Percentiles rank a stretch among this genome's conserved stretches.
Evolutionary conservation across 2,113 vertebrate species (phyloP).

Genomic region (Hippocampus abdominalis): DNA sequence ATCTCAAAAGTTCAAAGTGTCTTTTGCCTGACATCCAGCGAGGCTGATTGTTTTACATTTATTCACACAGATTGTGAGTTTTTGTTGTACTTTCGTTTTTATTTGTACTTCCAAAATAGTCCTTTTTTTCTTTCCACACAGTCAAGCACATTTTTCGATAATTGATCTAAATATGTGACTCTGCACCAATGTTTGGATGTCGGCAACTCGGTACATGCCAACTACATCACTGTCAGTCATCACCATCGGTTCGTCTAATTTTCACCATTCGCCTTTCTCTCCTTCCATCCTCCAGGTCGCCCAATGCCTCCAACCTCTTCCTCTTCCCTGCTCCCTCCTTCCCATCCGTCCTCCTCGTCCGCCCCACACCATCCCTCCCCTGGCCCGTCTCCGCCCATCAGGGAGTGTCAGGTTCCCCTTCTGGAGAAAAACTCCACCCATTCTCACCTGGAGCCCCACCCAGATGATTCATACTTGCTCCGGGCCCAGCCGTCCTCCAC

Average conservation of each 20-base stretch:
- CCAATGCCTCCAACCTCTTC: constrained; percentile 97
- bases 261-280: constrained; percentile 29
- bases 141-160: neutral
- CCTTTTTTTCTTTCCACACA: neutral
- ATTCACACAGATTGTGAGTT: neutral
- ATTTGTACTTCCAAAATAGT: neutral
- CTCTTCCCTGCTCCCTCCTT: constrained; percentile 93
- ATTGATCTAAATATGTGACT: neutral
- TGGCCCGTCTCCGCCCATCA: constrained; percentile 84
- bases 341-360: constrained; percentile 91
- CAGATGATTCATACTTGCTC: constrained; percentile 95
- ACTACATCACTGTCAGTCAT: constrained; percentile 41
- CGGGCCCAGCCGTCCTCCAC: constrained; percentile 84
- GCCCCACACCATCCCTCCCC: constrained; percentile 86
- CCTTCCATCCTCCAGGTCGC: constrained; percentile 90
- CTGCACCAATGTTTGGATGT: neutral
- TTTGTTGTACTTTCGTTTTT: constrained; percentile 8
- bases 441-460: constrained; percentile 96
- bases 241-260: constrained; percentile 66
- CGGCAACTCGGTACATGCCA: constrained; percentile 18
- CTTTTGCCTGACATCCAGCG: neutral
- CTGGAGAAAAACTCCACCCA: constrained; percentile 98
- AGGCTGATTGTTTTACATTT: neutral
- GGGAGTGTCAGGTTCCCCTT: constrained; percentile 96
- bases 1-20: neutral